phyloP scores from a whole-genome alignment of 2,113 vertebrate species.

The Eptesicus fuscus region DNA sequence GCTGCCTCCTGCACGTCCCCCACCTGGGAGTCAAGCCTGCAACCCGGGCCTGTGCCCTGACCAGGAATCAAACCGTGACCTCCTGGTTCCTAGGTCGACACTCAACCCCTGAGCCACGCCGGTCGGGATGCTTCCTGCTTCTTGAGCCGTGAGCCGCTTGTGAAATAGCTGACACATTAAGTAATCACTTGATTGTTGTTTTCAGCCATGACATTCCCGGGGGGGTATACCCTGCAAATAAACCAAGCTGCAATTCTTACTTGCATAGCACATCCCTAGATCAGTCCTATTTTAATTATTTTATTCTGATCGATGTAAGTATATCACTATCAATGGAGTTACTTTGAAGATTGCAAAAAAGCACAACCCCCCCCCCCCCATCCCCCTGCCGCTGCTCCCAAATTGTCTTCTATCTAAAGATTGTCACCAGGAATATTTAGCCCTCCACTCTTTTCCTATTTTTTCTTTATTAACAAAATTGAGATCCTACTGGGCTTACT shows the following conservation, averaged over 20 bases:
- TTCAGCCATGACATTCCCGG: neutral
- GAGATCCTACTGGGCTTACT: neutral
- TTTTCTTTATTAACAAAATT: neutral
- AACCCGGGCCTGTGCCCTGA: too few relatives aligned
- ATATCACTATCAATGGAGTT: neutral
- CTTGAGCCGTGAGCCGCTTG: neutral
- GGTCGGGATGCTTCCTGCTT: too few relatives aligned
- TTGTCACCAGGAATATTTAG: neutral
- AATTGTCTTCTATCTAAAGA: neutral
- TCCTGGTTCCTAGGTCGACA: too few relatives aligned
- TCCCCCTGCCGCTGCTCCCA: neutral
- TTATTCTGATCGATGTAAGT: neutral
- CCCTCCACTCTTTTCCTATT: neutral
- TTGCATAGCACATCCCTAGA: neutral
- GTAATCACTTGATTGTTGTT: neutral
- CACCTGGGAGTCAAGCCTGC: too few relatives aligned
- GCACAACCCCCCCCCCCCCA: neutral
- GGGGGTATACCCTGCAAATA: neutral
- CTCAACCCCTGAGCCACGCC: too few relatives aligned
- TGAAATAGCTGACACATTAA: neutral
- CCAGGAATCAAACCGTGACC: too few relatives aligned
- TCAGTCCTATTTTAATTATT: neutral
- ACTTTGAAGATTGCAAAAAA: neutral
- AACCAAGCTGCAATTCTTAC: neutral
- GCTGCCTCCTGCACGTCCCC: too few relatives aligned